Evolutionary conservation across 2,888 invertebrate genomes (phyloP), one percentile per base, ranked within the genome.

Genomic region (Saturnia japonica): DNA sequence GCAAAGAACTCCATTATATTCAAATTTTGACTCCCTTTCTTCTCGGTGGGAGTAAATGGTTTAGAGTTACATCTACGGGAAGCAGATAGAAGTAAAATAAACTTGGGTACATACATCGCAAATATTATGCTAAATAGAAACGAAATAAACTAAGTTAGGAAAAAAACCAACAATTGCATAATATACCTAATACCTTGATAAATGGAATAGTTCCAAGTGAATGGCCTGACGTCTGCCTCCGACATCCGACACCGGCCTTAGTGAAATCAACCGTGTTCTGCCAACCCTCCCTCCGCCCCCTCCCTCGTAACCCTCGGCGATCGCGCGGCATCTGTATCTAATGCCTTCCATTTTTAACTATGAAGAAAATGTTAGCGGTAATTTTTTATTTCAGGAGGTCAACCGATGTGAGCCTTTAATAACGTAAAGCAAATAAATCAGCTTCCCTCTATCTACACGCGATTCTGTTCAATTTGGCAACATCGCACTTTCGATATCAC

Each of bases 171-270:
- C 34, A 34, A 34, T 4, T 6, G 34, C 6, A 34, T n/a, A 6
- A 51, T 0, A 11, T 54, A 57, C 9, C 25, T 57, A 57, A 28
- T 57, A 19, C 12, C 12, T 25, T 57, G 57, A 57, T 57, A 57
- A 57, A 57, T 57, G 57, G 22, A 57, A 57, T 25, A 57, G 57
- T 57, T 57, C 28, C 12, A 57, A 57, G 28, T 25, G 57, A 57
- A 25, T 57, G 12, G 25, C 14, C 57, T 57, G 25, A 57, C 57
- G 57, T 57, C 57, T 57, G 57, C 57, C 25, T 57, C 19, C 47
- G 47, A 51, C 47, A 51, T 51, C 19, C 57, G 57, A 25, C 57
- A 57, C 19, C 25, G 14, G 57, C 12, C 57, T 57, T 57, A 25
- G 57, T 57, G 57, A 57, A 57, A 57, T 25, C 57, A 25, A 57